These are phyloP conservation scores for Phengaris arion DNA, from an alignment of 2,888 invertebrate genomes.

Conservation along the genomic window DNA sequence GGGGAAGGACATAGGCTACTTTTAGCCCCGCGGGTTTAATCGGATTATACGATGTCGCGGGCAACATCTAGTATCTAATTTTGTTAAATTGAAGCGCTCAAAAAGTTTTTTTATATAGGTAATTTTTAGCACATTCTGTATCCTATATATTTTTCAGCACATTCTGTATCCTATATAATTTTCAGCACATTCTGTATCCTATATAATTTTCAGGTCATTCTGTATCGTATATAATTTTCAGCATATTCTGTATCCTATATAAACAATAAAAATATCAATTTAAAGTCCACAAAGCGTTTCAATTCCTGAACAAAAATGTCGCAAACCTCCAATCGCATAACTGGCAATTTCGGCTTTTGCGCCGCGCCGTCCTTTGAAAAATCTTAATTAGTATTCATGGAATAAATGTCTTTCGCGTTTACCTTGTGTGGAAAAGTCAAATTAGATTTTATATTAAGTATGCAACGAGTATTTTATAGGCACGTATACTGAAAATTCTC, in stretches of 20 bases:
- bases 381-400: conserved; percentile 41
- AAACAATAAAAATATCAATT: neutral
- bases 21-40: no score
- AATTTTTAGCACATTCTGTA: no score
- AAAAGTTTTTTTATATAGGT: neutral
- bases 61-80: no score
- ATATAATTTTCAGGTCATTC: no score
- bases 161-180: no score
- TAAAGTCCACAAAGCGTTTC: conserved; percentile 6
- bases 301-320: neutral
- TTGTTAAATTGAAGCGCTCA: neutral
- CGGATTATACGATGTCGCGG: no score
- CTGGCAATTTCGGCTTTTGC: conserved; percentile 33
- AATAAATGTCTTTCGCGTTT: conserved; percentile 35
- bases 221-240: no score
- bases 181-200: no score
- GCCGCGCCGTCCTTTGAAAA: conserved; percentile 38
- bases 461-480: neutral
- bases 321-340: neutral
- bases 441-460: conserved; percentile 11
- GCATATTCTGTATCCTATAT: neutral
- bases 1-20: no score
- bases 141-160: no score
- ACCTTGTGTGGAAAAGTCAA: conserved; percentile 14
- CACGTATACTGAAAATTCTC: no score